Base-by-base conservation (phyloP, 1,140 invertebrate genomes). In the Drosophila nasuta region DNA sequence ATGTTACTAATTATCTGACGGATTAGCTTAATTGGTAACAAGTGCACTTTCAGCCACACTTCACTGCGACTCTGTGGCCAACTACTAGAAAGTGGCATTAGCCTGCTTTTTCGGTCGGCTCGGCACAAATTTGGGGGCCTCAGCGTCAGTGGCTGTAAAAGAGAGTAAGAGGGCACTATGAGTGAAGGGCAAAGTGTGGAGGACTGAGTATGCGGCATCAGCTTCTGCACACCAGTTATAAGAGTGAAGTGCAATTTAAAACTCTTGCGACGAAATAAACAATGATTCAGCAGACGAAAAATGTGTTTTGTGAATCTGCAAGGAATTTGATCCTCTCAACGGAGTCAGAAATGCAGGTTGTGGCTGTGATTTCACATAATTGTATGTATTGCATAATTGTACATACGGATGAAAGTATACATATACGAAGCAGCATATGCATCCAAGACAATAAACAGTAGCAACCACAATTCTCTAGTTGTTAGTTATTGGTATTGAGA, bases 1-100 rank as follows among this genome's bases (percentile, higher is more conserved):
- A 89, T 88, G 83, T 88, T 88, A 89, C 83, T 89, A 89, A 88
- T 88, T 89, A 88, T 88, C 83, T 89, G 83, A 89, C 83, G 85
- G 85, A 88, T 88, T 88, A 88, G 83, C 83, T 88, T 88, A 88
- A 88, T 88, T 88, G 83, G 83, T 88, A 88, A 88, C 85, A 88
- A 88, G 83, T 88, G 83, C 83, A 88, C 83, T 88, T 89, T 75
- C 83, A 89, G 77, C 83, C 83, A 87, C 83, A 87, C 81, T 88
- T 89, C 81, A 81, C 81, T 69, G 77, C 82, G 81, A 85, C 82
- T 88, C 82, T 88, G 80, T 66, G 82, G 81, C 85, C 85, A 80
- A 83, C 80, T 64, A 85, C 83, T 88, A 81, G 81, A 88, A 89
- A 88, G 80, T 88, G 81, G 83, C 80, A 88, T 88, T 88, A 88